These are phyloP conservation scores for Orchesellides sinensis DNA, from an alignment of 2,888 invertebrate species.

Conservation along the genomic window DNA sequence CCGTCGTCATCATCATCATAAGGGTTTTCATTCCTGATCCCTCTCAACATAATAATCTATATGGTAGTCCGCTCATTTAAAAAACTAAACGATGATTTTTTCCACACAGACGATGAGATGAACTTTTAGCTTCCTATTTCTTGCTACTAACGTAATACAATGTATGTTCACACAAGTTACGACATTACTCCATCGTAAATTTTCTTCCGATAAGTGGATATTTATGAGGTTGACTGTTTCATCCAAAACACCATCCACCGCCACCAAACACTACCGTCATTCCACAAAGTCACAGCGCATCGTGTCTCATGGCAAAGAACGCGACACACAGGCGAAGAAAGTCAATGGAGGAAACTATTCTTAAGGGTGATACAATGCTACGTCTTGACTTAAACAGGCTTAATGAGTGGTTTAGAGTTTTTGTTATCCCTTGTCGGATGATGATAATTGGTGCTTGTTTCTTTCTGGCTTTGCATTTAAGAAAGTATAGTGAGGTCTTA, in stretches of 20 bases:
- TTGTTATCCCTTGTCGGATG: neutral
- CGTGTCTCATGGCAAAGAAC: neutral
- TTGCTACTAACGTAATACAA: neutral
- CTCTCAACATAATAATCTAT: conserved; percentile 29
- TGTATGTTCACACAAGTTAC: neutral
- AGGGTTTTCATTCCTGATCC: conserved; percentile 27
- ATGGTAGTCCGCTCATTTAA: neutral
- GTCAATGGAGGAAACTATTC: neutral
- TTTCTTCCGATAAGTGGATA: conserved; percentile 22
- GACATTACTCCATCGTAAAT: conserved; percentile 39
- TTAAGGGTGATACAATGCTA: neutral
- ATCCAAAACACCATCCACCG: conserved; percentile 6
- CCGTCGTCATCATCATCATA: neutral
- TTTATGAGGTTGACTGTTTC: conserved; percentile 21
- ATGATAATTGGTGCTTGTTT: conserved; percentile 8
- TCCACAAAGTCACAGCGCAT: neutral
- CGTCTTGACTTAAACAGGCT: conserved; percentile 1
- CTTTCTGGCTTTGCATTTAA: neutral
- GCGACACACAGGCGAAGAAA: neutral
- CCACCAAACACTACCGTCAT: conserved; percentile 6
- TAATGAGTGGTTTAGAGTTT: conserved; percentile 38
- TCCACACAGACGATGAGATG: no score
- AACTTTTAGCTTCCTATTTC: conserved; percentile 1
- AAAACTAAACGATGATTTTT: neutral
- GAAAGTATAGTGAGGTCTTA: conserved; percentile 5